Conservation (phyloP, 2,113 vertebrate species). For the Xenotilapia leptura region DNA sequence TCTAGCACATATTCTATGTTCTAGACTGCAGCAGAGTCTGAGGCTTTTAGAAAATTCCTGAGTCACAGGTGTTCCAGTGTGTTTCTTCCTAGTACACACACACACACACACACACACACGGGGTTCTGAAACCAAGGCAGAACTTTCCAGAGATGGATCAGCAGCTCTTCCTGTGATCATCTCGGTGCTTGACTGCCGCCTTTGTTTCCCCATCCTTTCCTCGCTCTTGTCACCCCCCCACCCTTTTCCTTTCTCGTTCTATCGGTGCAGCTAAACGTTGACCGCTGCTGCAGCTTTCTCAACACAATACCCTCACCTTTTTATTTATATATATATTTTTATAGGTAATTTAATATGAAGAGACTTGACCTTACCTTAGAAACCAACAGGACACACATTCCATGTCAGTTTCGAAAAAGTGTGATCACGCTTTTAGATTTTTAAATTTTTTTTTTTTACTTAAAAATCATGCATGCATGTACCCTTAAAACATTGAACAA, state of each 20-base stretch:
- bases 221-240: neutral
- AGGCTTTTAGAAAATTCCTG: neutral
- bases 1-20: constrained; percentile 16
- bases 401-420: constrained; percentile 36
- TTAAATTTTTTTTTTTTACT: neutral
- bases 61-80: neutral
- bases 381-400: constrained; percentile 50
- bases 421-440: constrained; percentile 36
- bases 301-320: constrained; percentile 64
- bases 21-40: neutral
- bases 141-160: neutral
- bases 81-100: neutral
- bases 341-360: constrained; percentile 75
- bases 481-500: constrained; percentile 51
- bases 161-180: neutral
- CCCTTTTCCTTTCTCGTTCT: neutral
- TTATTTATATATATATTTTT: constrained; percentile 73
- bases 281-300: constrained; percentile 68
- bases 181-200: neutral
- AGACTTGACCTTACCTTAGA: constrained; percentile 53
- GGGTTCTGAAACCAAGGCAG: neutral
- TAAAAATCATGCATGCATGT: constrained; percentile 46
- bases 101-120: neutral
- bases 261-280: constrained; percentile 62
- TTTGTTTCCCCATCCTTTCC: neutral